Evolutionary conservation across 2,797 vertebrate species (phyloP).

Genomic region (Cossypha polioptera): DNA sequence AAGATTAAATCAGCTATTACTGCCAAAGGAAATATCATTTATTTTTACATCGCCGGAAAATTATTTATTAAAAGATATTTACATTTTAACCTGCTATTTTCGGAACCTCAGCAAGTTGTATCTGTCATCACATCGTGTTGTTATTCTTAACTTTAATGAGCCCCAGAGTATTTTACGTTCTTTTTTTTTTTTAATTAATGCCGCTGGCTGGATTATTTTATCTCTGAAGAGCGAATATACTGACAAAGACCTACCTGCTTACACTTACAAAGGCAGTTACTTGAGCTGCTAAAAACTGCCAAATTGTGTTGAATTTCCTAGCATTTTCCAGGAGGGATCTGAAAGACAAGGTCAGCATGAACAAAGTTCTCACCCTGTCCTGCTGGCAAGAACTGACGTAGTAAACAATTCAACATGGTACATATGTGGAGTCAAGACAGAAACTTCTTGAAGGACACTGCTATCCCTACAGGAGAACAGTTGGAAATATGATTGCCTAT

Average conservation of each 20-base stretch:
- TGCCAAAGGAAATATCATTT: constrained; percentile 85
- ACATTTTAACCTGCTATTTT: constrained; percentile 71
- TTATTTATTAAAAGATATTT: constrained; percentile 85
- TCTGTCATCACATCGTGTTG: constrained; percentile 11
- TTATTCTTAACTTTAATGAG: constrained; percentile 54
- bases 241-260: constrained; percentile 46
- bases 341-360: neutral
- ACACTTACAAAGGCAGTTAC: neutral
- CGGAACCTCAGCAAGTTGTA: constrained; percentile 58
- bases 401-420: constrained; percentile 46
- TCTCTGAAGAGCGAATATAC: constrained; percentile 29
- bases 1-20: constrained; percentile 82
- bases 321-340: neutral
- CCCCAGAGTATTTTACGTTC: constrained; percentile 26
- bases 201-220: constrained; percentile 44
- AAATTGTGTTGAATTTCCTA: constrained; percentile 16
- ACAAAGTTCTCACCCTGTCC: constrained; percentile 26
- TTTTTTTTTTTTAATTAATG: constrained; percentile 5
- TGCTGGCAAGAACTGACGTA: neutral
- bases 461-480: constrained; percentile 20
- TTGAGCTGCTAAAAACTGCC: constrained; percentile 40
- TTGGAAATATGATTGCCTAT: constrained; percentile 55
- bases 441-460: constrained; percentile 29
- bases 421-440: constrained; percentile 1
- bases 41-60: constrained; percentile 79